phyloP scores from a whole-genome alignment of 1,140 invertebrate genomes.

The Brachionus asplanchnoidis region DNA sequence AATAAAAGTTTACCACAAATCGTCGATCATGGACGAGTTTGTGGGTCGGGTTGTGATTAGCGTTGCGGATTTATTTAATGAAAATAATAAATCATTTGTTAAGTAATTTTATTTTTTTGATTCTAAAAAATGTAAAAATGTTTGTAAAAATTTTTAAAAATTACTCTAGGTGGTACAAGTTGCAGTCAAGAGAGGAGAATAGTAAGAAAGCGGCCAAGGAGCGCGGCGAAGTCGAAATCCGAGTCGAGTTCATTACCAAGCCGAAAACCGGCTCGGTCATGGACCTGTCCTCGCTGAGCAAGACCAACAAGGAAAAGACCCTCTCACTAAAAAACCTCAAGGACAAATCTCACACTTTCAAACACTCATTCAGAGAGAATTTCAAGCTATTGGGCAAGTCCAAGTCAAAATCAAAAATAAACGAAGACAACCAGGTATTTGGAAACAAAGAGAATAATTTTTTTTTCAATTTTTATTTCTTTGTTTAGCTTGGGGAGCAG shows the following conservation, averaged over 20 bases:
- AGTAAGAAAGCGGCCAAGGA: constrained; percentile 31
- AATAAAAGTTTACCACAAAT: constrained; percentile 40
- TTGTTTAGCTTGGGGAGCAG: constrained; percentile 10
- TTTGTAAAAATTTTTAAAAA: constrained; percentile 10
- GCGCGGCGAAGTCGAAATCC: constrained; percentile 24
- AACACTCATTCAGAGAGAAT: constrained; percentile 30
- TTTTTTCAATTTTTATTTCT: background rate
- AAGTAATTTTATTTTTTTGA: constrained; percentile 28
- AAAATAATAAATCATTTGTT: constrained; percentile 38
- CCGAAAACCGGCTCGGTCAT: constrained; percentile 23
- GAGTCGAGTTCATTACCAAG: constrained; percentile 11
- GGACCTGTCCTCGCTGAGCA: constrained; percentile 13
- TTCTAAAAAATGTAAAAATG: background rate
- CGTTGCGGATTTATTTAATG: constrained; percentile 19
- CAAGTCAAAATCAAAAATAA: constrained; percentile 8
- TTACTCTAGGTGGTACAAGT: constrained; percentile 20
- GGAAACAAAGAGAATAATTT: background rate
- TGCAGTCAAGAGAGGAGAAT: constrained; percentile 22
- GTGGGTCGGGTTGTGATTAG: constrained; percentile 5
- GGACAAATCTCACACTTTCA: constrained; percentile 14
- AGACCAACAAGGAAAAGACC: constrained; percentile 25
- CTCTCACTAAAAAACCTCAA: constrained; percentile 25
- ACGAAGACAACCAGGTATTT: constrained; percentile 25
- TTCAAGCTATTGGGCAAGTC: constrained; percentile 6
- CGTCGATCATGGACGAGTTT: constrained; percentile 40